Base-by-base conservation (phyloP, 1,140 invertebrate genomes). In the Rhysida immarginata region DNA sequence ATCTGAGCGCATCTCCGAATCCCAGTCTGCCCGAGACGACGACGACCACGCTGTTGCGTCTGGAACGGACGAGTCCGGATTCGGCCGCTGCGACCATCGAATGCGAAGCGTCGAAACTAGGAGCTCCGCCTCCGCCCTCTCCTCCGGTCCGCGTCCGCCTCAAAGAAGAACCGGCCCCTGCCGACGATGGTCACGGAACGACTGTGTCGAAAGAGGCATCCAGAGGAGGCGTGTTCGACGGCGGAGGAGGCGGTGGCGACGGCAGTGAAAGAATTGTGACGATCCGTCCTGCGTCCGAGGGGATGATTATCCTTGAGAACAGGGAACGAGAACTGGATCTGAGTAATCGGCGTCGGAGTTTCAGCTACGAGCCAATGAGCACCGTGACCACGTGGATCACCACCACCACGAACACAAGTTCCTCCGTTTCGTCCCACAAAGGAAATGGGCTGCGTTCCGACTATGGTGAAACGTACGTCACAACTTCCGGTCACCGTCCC, bases 221-320 rank as follows among this genome's bases (percentile, higher is more conserved):
- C 2, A 73, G 73, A 51, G 74, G 74, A 59, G 71, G 72, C 42
- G 75, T 77, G 2, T 77, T 76, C 58, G 75, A 76, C 58, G 72
- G 74, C 26, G 74, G 74, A 42, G 73, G 72, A 14, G 48, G 20
- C n/a, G 29, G 20, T 56, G 56, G 49, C 16, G 49, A 44, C 41
- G 74, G 43, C 72, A 72, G 13, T 16, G n/a, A 24, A 29, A 26
- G 43, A 27, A n/a, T n/a, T n/a, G n/a, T n/a, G n/a, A n/a, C n/a
- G n/a, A n/a, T n/a, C n/a, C 2, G 45, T 14, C 16, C 16, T 25
- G 11, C 49, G 3, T 51, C 24, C 11, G 49, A 8, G 26, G 23
- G 13, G 21, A 8, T 51, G 23, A 25, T 23, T 20, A n/a, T 2
- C 8, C 21, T 48, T 8, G 45, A 13, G 21, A 11, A 8, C 8